Percentiles rank a stretch among this genome's conserved stretches.
Conservation (phyloP, 2,888 invertebrate species). For the Hirudinaria manillensis region DNA sequence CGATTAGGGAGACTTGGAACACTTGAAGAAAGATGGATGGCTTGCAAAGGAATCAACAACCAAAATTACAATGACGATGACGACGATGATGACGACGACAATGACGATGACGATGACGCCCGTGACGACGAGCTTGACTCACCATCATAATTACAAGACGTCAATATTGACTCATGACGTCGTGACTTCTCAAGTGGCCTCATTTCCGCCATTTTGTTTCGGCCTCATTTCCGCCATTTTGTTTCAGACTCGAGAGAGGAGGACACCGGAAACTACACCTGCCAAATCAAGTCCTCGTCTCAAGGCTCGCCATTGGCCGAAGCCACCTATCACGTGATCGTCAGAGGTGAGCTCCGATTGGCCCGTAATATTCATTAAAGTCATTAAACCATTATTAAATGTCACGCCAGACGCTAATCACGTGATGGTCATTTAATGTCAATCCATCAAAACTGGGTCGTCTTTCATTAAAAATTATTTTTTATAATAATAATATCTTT, state of each 20-base stretch:
- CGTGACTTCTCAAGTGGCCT: not conserved
- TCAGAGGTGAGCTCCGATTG: slow-evolving; percentile 6
- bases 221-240: not conserved
- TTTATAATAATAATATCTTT: too few species aligned
- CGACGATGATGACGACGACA: not conserved
- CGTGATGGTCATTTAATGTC: too few species aligned
- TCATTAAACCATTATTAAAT: too few species aligned
- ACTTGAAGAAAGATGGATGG: too few species aligned
- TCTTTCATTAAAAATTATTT: too few species aligned
- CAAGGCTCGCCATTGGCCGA: not conserved
- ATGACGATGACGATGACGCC: not conserved
- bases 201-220: not conserved
- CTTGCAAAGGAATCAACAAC: too few species aligned
- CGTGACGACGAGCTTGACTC: not conserved
- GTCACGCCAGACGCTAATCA: too few species aligned
- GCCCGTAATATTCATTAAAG: too few species aligned
- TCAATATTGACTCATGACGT: not conserved
- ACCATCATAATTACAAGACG: too few species aligned
- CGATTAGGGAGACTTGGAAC: too few species aligned
- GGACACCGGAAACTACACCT: slow-evolving; percentile 24
- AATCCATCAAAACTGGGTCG: too few species aligned
- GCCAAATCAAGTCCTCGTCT: slow-evolving; percentile 22
- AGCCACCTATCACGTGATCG: slow-evolving; percentile 21
- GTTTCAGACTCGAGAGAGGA: slow-evolving; percentile 11
- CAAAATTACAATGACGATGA: not conserved